A percentile compares a stretch with the other conserved stretches of the same genome.
These are phyloP conservation scores for Cyprinella venusta DNA, from an alignment of 2,797 vertebrate genomes.

Conservation along the genomic window DNA sequence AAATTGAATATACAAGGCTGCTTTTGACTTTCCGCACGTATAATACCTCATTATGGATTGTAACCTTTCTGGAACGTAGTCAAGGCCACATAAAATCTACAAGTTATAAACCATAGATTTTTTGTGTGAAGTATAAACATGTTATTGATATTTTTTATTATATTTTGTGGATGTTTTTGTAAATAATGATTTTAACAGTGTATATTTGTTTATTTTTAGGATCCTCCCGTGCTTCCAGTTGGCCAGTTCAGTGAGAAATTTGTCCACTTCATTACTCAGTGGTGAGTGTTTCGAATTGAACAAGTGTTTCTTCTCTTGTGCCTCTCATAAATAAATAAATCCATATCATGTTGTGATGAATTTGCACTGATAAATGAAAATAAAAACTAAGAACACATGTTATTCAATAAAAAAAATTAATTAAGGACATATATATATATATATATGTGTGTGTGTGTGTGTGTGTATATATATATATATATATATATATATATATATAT, in stretches of 20 bases:
- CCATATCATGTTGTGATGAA: background rate
- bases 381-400: background rate
- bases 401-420: background rate
- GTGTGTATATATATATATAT: background rate
- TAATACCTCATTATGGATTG: slow-evolving; percentile 38
- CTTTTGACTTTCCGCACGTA: slow-evolving; percentile 44
- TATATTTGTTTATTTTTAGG: slow-evolving; percentile 75
- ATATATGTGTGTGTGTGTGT: too few relatives aligned
- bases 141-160: background rate
- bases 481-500: background rate
- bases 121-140: background rate
- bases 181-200: background rate
- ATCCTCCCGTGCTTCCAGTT: slow-evolving; percentile 93
- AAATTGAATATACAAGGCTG: slow-evolving; percentile 53
- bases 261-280: slow-evolving; percentile 98
- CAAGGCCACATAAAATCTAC: slow-evolving; percentile 47
- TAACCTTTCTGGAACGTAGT: slow-evolving; percentile 28
- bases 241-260: slow-evolving; percentile 96
- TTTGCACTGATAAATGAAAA: background rate
- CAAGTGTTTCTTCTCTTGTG: background rate
- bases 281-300: slow-evolving; percentile 81
- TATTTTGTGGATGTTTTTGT: background rate
- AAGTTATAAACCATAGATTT: background rate
- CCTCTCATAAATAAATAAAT: background rate
- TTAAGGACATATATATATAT: background rate